These are phyloP conservation scores for Spongilla lacustris DNA, from an alignment of 37 sponge, comb jelly and placozoan genomes.

Conservation along the genomic window DNA sequence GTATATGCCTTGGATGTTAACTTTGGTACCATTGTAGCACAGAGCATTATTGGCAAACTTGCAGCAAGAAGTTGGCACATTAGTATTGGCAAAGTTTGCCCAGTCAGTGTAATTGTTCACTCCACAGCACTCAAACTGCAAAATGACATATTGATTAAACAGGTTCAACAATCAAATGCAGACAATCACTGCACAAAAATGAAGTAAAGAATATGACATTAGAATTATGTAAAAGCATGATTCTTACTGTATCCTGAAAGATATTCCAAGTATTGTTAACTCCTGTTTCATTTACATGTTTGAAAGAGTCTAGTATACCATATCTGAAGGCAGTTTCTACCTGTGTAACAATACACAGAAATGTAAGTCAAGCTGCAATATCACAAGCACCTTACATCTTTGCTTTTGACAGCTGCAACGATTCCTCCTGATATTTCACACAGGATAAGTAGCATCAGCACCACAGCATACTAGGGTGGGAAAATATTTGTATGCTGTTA, in stretches of 20 bases:
- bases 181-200: no score
- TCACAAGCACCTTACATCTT: constrained; percentile 27
- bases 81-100: not conserved
- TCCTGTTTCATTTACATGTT: not conserved
- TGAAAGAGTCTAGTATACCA: not conserved
- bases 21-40: not conserved
- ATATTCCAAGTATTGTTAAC: not conserved
- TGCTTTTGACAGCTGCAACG: constrained; percentile 50
- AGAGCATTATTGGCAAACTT: not conserved
- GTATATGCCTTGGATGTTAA: not conserved
- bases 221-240: no score
- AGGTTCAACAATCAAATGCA: not conserved
- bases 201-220: no score
- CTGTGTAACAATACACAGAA: not conserved
- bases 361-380: not conserved
- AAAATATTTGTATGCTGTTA: no score
- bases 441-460: constrained; percentile 49
- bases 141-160: not conserved
- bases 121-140: constrained; percentile 71
- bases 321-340: not conserved
- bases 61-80: not conserved
- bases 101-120: constrained; percentile 23
- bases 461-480: constrained; percentile 50
- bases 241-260: not conserved
- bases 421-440: constrained; percentile 66